Base-by-base conservation (phyloP, 2,113 vertebrate genomes). In the Gallinago media region DNA sequence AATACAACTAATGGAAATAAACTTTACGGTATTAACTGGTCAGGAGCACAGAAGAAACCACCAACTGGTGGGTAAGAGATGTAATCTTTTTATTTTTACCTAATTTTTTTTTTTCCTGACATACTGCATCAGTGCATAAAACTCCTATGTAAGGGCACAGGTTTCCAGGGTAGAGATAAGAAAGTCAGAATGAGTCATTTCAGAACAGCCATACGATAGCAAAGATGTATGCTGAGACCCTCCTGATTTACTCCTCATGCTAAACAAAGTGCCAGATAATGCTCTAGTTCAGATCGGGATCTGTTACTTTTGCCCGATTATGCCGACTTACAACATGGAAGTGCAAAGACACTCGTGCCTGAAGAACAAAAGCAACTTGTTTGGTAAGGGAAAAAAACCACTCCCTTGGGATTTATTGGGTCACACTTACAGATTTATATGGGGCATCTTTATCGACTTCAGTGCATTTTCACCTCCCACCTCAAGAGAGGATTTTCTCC, bases 1-100 rank as follows among this genome's bases (percentile, higher is more conserved):
- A 91, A 94, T 61, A 94, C 63, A 96, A 94, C 59, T 52, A 92
- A 92, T 87, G 70, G 94, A 94, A 96, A 97, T 94, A 94, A 97
- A 95, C 92, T 95, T 95, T 40, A 50, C 40, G 34, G 47, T 71
- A 87, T 89, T 88, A 95, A 91, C 81, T 88, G 46, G 83, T 61
- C 58, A 93, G 76, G 29, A 65, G 38, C 65, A 84, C 31, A 19
- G 88, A 77, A 66, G 92, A 87, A 96, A 65, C 68, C 65, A 86
- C 54, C 92, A 74, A 77, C 34, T 75, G 85, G 81, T 32, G 50
- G 94, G 50, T 5, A 71, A 87, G 52, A 80, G 63, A 90, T 77
- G 58, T 20, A 61, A 95, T 44, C 34, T 71, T 56, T 52, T 67
- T 2, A 54, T 8, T 94, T 72, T 38, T 47, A 19, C 29, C 40